A percentile compares a stretch with the other conserved stretches of the same genome.
phyloP scores from a whole-genome alignment of 2,113 vertebrate species.

The Clupea harengus region DNA sequence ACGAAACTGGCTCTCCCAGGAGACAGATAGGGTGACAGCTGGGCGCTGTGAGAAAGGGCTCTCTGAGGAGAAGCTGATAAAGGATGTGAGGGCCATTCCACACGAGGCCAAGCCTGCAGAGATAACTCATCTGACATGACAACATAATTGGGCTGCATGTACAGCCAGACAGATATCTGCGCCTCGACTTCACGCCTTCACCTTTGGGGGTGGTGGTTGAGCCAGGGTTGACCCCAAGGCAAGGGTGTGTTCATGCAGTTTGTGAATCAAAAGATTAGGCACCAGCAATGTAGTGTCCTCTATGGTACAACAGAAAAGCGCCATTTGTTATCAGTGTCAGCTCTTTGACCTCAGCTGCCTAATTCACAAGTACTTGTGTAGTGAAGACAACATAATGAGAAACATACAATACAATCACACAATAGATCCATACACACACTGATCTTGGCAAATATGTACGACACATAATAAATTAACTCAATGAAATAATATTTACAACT shows the following conservation, averaged over 20 bases:
- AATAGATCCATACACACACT: not conserved
- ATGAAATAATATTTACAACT: not conserved
- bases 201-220: not conserved
- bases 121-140: constrained; percentile 49
- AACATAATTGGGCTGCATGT: constrained; percentile 39
- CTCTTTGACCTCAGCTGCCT: not conserved
- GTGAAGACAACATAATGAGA: not conserved
- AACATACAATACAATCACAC: not conserved
- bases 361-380: not conserved
- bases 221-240: not conserved
- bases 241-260: not conserved
- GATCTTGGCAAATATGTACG: not conserved
- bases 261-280: not conserved
- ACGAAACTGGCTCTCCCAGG: constrained; percentile 48
- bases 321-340: not conserved
- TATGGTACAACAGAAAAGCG: not conserved
- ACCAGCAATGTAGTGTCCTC: not conserved
- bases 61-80: constrained; percentile 43
- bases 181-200: constrained; percentile 32
- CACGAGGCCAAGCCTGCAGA: not conserved
- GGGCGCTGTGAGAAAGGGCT: constrained; percentile 33
- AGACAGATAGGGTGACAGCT: constrained; percentile 46
- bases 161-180: constrained; percentile 21
- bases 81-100: constrained; percentile 28
- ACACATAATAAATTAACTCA: not conserved